Evolutionary conservation across 2,797 vertebrate genomes (phyloP).

Genomic region (Gobio occitaniae): DNA sequence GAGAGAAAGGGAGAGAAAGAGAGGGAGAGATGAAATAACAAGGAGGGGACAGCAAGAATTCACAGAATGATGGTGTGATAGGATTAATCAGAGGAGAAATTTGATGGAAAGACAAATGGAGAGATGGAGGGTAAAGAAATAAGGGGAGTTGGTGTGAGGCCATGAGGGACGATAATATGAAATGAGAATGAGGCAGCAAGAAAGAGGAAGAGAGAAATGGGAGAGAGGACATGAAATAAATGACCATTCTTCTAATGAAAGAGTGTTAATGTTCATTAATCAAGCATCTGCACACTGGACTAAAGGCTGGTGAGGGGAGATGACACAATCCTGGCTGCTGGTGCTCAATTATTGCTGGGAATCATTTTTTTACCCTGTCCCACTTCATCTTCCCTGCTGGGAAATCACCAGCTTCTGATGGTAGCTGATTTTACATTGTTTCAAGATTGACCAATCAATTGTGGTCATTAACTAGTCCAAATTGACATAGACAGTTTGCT

Average conservation of each 20-base stretch:
- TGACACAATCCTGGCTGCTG: constrained; percentile 77
- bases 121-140: constrained; percentile 4
- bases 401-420: constrained; percentile 9
- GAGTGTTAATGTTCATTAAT: constrained; percentile 75
- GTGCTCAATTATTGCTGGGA: constrained; percentile 69
- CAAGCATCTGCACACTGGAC: constrained; percentile 73
- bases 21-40: constrained; percentile 56
- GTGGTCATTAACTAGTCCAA: constrained; percentile 29
- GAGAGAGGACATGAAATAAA: constrained; percentile 65
- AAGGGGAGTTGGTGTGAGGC: not conserved
- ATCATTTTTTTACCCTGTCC: constrained; percentile 74
- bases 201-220: constrained; percentile 52
- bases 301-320: constrained; percentile 56
- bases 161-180: constrained; percentile 36
- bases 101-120: constrained; percentile 53
- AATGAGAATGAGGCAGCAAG: constrained; percentile 44
- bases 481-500: not conserved
- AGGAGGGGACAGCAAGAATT: constrained; percentile 30
- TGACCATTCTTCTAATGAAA: constrained; percentile 76
- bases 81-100: constrained; percentile 61
- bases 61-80: constrained; percentile 23
- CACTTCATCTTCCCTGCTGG: constrained; percentile 70
- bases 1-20: constrained; percentile 51
- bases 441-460: constrained; percentile 58
- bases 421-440: not conserved